phyloP scores from a whole-genome alignment of 2,113 vertebrate species.

The Neotragus pygmaeus region DNA sequence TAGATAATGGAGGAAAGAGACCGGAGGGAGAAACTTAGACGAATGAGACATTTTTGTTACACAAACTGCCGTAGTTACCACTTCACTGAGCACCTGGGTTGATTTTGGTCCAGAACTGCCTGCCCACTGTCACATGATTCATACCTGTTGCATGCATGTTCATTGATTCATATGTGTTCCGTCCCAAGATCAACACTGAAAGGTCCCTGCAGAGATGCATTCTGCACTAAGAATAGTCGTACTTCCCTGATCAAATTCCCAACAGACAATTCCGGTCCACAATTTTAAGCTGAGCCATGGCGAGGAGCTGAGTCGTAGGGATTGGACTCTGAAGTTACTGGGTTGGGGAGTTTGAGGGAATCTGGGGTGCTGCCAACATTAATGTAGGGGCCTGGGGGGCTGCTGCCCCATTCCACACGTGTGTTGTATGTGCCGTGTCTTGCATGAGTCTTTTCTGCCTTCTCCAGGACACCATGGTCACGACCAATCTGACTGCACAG shows the following conservation, averaged over 20 bases:
- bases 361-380: rapidly evolving
- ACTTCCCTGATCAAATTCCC: background rate
- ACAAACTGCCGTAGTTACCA: background rate
- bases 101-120: too few relatives aligned
- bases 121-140: background rate
- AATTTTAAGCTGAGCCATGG: background rate
- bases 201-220: background rate
- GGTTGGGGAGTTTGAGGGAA: background rate
- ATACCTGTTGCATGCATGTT: background rate
- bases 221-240: background rate
- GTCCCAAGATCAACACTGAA: background rate
- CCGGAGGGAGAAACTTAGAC: background rate
- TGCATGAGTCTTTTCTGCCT: background rate
- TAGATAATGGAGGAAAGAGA: background rate
- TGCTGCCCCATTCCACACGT: rapidly evolving
- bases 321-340: background rate
- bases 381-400: rapidly evolving
- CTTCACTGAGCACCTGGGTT: background rate
- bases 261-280: too few relatives aligned
- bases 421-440: background rate
- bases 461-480: conserved; percentile 81
- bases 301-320: background rate
- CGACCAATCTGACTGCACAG: conserved; percentile 78
- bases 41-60: background rate
- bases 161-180: rapidly evolving